These are phyloP conservation scores for Beaufortia kweichowensis DNA, from an alignment of 2,113 vertebrate genomes.

Conservation along the genomic window DNA sequence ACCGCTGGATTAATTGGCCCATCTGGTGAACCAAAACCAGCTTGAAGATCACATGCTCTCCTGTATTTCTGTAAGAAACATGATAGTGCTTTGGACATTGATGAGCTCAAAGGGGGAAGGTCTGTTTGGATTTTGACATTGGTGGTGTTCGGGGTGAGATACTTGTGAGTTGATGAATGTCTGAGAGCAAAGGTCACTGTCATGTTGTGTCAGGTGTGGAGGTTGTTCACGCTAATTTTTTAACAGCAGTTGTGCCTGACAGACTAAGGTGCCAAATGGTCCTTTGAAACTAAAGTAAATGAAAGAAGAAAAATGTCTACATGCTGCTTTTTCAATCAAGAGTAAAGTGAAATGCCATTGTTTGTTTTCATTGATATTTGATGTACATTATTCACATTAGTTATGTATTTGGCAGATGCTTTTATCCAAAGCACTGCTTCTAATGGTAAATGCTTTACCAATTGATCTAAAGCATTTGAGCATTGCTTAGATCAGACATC, in stretches of 20 bases:
- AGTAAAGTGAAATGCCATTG: too few relatives aligned
- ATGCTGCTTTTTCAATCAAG: neutral
- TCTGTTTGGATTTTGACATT: neutral
- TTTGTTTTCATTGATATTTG: too few relatives aligned
- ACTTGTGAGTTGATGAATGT: conserved; percentile 4
- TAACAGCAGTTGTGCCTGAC: conserved; percentile 6
- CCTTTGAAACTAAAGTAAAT: neutral
- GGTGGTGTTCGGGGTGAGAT: neutral
- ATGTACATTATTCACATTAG: too few relatives aligned
- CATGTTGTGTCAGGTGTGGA: conserved; percentile 18
- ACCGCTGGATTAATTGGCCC: conserved; percentile 34
- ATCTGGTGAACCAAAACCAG: conserved; percentile 22
- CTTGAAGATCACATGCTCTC: neutral
- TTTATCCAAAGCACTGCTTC: too few relatives aligned
- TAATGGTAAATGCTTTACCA: too few relatives aligned
- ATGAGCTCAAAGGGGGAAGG: neutral
- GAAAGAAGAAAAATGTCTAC: neutral
- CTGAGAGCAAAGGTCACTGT: conserved; percentile 19
- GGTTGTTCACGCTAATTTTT: neutral
- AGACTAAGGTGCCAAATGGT: neutral
- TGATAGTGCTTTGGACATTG: neutral
- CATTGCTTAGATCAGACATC: too few relatives aligned
- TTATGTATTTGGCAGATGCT: too few relatives aligned
- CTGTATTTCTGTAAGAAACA: neutral
- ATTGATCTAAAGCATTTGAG: too few relatives aligned